Percentiles rank a stretch among this genome's conserved stretches.
Evolutionary conservation across 2,888 invertebrate species (phyloP).

Genomic region (Abrostola triplasia): DNA sequence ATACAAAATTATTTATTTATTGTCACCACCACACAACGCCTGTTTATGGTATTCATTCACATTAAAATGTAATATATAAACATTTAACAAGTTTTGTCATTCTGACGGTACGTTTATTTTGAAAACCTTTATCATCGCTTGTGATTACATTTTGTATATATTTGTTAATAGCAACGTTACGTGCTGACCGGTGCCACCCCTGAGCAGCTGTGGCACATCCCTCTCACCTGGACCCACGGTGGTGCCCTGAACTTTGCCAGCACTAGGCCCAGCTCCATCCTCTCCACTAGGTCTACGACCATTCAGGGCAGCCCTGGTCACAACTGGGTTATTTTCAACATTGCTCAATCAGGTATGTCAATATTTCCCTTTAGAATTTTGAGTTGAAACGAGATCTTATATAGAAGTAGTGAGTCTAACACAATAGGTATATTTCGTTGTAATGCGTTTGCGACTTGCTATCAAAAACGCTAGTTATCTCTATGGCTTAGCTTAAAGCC

Average conservation of each 20-base stretch:
- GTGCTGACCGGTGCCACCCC: constrained; percentile 64
- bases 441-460: too few relatives aligned
- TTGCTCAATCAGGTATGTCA: constrained; percentile 77
- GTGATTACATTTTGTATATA: neutral
- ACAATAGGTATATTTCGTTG: too few relatives aligned
- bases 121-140: neutral
- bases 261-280: constrained; percentile 73
- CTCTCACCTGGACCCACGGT: constrained; percentile 79
- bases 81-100: too few relatives aligned
- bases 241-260: constrained; percentile 73
- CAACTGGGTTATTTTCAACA: constrained; percentile 89
- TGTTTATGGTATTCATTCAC: too few relatives aligned
- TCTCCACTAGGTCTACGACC: constrained; percentile 55
- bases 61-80: too few relatives aligned
- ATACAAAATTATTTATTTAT: too few relatives aligned
- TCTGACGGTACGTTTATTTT: too few relatives aligned
- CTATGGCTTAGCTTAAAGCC: too few relatives aligned
- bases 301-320: constrained; percentile 66
- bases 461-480: too few relatives aligned
- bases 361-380: neutral
- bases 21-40: too few relatives aligned
- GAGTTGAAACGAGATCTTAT: neutral
- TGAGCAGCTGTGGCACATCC: constrained; percentile 76
- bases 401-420: too few relatives aligned
- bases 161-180: constrained; percentile 72